Conservation (phyloP, 2,113 vertebrate genomes). For the Pagrus major region DNA sequence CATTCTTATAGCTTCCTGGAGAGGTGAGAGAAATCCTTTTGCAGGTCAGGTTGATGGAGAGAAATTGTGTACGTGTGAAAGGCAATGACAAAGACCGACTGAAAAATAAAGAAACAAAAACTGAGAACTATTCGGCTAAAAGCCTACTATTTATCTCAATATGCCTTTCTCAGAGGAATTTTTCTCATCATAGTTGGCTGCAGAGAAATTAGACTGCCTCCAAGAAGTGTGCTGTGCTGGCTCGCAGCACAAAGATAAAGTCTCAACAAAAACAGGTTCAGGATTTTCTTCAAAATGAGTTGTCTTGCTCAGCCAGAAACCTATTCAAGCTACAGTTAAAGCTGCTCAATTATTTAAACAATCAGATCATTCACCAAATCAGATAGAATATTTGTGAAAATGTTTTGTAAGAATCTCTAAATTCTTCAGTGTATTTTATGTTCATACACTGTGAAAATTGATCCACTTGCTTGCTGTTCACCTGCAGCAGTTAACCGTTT, state of each 20-base stretch:
- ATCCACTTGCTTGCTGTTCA: neutral
- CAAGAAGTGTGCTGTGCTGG: neutral
- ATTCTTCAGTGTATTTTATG: too few species aligned
- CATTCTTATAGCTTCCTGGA: neutral
- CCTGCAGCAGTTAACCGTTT: conserved; percentile 24
- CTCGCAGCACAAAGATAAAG: neutral
- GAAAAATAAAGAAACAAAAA: too few species aligned
- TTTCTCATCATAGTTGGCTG: neutral
- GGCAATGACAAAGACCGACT: conserved; percentile 15
- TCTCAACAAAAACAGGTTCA: neutral
- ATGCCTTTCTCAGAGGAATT: conserved; percentile 13
- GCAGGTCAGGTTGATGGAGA: conserved; percentile 16
- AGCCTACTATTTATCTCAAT: conserved; percentile 15
- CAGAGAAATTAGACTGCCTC: conserved; percentile 24
- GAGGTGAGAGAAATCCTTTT: conserved; percentile 1
- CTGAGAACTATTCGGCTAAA: neutral
- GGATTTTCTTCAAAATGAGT: neutral
- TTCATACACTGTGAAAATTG: neutral
- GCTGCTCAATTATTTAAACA: neutral
- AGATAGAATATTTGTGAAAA: neutral
- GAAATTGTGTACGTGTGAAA: conserved; percentile 17
- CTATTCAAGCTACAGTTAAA: neutral
- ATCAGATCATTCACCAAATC: neutral
- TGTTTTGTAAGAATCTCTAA: neutral
- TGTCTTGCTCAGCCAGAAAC: neutral